Percentiles rank a stretch among this genome's conserved stretches.
Conservation (phyloP, 2,797 vertebrate genomes). For the Xenops minutus region DNA sequence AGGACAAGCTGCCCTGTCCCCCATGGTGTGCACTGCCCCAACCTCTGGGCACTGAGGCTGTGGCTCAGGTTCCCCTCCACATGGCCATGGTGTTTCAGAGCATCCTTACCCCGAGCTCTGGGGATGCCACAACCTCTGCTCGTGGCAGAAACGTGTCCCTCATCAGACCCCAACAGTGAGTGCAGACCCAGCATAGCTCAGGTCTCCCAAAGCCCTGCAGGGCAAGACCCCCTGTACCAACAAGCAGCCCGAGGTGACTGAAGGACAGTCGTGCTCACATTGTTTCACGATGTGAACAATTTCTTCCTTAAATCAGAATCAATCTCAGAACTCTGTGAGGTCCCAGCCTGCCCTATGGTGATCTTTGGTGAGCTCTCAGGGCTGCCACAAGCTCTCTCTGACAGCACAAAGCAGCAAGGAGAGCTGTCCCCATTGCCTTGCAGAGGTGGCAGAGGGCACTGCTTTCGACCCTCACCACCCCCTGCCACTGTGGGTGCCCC, state of each 20-base stretch:
- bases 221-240: accelerated
- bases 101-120: not conserved
- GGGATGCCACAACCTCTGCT: not conserved
- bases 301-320: not conserved
- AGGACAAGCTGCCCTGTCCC: not conserved
- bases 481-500: accelerated
- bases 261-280: accelerated
- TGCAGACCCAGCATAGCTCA: accelerated
- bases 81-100: accelerated
- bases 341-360: not conserved
- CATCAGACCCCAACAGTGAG: not conserved
- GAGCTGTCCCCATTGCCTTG: not conserved
- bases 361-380: not conserved
- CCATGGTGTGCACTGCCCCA: accelerated
- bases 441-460: not conserved
- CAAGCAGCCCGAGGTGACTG: not conserved
- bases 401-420: not conserved
- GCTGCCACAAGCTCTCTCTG: not conserved
- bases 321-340: accelerated
- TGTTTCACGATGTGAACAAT: not conserved
- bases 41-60: not conserved
- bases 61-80: accelerated
- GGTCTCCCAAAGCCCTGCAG: not conserved
- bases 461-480: accelerated
- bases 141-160: accelerated